Conservation (phyloP, 2,113 vertebrate species). For the Takifugu flavidus region DNA sequence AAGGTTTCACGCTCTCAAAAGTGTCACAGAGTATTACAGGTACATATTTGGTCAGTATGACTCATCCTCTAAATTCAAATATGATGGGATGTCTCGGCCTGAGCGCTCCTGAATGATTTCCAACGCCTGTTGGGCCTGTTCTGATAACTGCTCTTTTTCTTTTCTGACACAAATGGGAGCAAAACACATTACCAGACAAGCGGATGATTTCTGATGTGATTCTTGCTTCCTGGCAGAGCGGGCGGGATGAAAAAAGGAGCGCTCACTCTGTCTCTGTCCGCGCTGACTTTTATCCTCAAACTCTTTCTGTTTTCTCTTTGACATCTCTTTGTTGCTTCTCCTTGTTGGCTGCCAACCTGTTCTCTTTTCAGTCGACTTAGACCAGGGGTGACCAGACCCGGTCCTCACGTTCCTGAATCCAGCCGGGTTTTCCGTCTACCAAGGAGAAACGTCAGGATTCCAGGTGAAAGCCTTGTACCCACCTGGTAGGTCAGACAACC, state of each 20-base stretch:
- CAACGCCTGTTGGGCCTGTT: conserved; percentile 12
- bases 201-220: conserved; percentile 68
- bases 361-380: too few relatives aligned
- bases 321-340: too few relatives aligned
- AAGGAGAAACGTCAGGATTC: too few relatives aligned
- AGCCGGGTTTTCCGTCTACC: too few relatives aligned
- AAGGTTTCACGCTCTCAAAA: too few relatives aligned
- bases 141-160: conserved; percentile 26
- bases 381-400: too few relatives aligned
- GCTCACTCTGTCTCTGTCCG: conserved; percentile 5
- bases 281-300: conserved; percentile 6
- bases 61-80: background rate
- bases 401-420: too few relatives aligned
- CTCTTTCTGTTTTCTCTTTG: background rate
- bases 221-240: conserved; percentile 50
- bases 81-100: background rate
- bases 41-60: too few relatives aligned
- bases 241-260: conserved; percentile 19
- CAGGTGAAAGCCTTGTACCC: too few relatives aligned
- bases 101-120: background rate
- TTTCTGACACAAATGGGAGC: conserved; percentile 39
- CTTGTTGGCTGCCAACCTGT: too few relatives aligned
- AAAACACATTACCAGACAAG: conserved; percentile 61
- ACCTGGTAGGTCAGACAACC: too few relatives aligned
- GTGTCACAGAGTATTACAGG: too few relatives aligned